Evolutionary conservation across 2,113 vertebrate species (phyloP).

Genomic region (Macquaria australasica): DNA sequence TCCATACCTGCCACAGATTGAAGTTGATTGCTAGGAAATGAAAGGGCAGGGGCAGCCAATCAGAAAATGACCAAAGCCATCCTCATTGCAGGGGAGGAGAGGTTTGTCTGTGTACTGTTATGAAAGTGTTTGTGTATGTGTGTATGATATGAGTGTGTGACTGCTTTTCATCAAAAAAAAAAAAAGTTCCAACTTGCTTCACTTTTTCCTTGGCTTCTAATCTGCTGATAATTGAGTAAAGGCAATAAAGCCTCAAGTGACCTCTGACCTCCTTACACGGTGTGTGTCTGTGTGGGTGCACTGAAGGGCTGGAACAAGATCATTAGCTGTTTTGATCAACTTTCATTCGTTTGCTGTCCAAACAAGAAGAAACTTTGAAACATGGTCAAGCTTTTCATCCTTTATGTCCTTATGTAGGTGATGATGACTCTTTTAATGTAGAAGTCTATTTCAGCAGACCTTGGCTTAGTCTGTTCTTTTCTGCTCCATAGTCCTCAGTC

Average conservation of each 20-base stretch:
- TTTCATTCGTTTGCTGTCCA: conserved; percentile 33
- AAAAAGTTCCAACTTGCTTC: conserved; percentile 32
- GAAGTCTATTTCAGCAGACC: conserved; percentile 60
- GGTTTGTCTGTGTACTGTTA: conserved; percentile 6
- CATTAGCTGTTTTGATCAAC: conserved; percentile 14
- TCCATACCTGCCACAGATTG: conserved; percentile 68
- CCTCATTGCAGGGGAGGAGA: conserved; percentile 2
- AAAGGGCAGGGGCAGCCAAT: conserved; percentile 70
- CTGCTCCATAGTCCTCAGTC: conserved; percentile 63
- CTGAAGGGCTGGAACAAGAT: conserved; percentile 21
- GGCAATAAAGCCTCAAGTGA: conserved; percentile 49
- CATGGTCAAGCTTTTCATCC: conserved; percentile 30
- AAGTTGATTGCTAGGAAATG: conserved; percentile 78
- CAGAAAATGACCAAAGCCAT: conserved; percentile 61
- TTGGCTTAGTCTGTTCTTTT: conserved; percentile 55
- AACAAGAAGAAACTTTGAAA: conserved; percentile 22
- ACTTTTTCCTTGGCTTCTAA: conserved; percentile 37
- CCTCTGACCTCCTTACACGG: conserved; percentile 36
- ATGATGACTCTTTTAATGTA: conserved; percentile 66
- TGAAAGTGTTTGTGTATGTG: conserved; percentile 13
- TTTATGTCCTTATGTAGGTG: conserved; percentile 52
- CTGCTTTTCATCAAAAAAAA: conserved; percentile 43
- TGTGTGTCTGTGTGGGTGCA: conserved; percentile 29
- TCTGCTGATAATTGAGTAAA: conserved; percentile 66
- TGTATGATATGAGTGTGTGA: neutral